These are phyloP conservation scores for Stigmatopora argus DNA, from an alignment of 2,113 vertebrate genomes.

Conservation along the genomic window DNA sequence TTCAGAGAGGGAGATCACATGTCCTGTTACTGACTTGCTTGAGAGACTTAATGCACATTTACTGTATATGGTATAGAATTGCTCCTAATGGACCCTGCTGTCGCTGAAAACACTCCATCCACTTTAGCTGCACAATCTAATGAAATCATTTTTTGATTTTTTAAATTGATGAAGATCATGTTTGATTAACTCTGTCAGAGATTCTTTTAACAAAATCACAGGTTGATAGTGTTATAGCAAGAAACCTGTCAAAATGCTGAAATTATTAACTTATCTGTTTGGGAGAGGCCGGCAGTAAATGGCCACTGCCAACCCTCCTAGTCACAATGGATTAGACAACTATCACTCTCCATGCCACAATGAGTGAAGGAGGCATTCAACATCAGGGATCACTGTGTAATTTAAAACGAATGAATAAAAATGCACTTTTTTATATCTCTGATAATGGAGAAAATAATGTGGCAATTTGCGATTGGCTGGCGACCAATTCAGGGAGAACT, in stretches of 20 bases:
- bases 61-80: not conserved
- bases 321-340: too few relatives aligned
- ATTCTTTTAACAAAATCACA: not conserved
- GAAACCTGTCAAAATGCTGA: not conserved
- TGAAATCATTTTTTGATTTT: not conserved
- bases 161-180: not conserved
- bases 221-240: not conserved
- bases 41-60: conserved; percentile 5
- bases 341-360: too few relatives aligned
- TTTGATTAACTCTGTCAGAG: not conserved
- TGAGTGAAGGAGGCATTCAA: too few relatives aligned
- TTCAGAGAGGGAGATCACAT: conserved; percentile 53
- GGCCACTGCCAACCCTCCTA: too few relatives aligned
- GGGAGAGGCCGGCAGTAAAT: too few relatives aligned
- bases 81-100: not conserved
- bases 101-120: not conserved
- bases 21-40: conserved; percentile 37
- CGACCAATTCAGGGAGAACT: too few relatives aligned
- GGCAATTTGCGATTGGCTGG: too few relatives aligned
- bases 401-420: too few relatives aligned
- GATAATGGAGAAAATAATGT: too few relatives aligned
- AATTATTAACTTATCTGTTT: too few relatives aligned
- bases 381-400: too few relatives aligned
- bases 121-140: not conserved
- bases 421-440: too few relatives aligned